phyloP scores from a whole-genome alignment of 1,140 invertebrate genomes.

The Triops longicaudatus region DNA sequence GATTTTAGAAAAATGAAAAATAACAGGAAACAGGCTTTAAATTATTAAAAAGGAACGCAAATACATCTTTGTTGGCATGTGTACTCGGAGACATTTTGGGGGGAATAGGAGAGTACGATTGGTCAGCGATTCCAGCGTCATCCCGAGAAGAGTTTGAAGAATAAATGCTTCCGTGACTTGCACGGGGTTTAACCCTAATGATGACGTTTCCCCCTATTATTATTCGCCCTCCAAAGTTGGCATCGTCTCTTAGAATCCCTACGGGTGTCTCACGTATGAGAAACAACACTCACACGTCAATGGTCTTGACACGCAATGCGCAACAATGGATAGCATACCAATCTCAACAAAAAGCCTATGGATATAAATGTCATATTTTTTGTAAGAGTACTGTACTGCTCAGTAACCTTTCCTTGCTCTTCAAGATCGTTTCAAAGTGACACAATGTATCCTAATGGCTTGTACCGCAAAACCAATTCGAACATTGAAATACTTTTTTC shows the following conservation, averaged over 20 bases:
- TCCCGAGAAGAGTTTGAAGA: neutral
- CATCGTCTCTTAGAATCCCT: conserved; percentile 2
- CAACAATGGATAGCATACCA: neutral
- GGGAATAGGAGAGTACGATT: neutral
- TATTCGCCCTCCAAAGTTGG: neutral
- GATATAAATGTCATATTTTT: no score
- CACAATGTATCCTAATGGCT: no score
- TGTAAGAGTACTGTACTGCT: no score
- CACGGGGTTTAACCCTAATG: conserved; percentile 3
- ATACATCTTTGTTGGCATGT: neutral
- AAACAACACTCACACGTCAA: neutral
- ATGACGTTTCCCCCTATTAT: conserved; percentile 13
- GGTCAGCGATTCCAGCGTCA: no score
- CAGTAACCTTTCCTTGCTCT: no score
- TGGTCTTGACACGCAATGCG: neutral
- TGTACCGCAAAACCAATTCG: no score
- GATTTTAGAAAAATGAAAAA: neutral
- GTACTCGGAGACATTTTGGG: neutral
- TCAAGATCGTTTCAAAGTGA: no score
- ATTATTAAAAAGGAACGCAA: no score
- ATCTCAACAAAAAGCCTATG: neutral
- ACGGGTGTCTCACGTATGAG: neutral
- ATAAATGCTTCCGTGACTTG: conserved; percentile 12
- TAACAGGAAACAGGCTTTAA: no score
- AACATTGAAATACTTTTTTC: no score